phyloP scores from a whole-genome alignment of 2,113 vertebrate species.

The Rhinolophus sinicus region DNA sequence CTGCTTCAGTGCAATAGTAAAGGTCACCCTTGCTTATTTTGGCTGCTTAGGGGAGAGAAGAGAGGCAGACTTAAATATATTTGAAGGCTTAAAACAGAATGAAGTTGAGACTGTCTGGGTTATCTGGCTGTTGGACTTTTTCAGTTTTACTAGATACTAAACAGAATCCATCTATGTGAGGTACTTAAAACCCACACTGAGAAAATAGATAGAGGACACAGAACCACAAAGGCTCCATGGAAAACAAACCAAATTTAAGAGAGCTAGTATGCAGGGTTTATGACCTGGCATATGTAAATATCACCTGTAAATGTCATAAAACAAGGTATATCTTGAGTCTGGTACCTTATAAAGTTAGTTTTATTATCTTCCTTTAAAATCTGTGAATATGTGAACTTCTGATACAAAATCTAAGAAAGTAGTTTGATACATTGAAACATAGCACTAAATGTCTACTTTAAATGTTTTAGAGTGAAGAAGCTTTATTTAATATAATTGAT shows the following conservation, averaged over 20 bases:
- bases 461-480: constrained; percentile 9
- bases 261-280: neutral
- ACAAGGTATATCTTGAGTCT: neutral
- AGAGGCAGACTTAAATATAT: constrained; percentile 51
- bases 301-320: neutral
- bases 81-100: constrained; percentile 57
- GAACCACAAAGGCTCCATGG: neutral
- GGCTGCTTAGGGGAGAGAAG: constrained; percentile 37
- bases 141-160: constrained; percentile 21
- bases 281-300: constrained; percentile 5
- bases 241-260: constrained; percentile 17
- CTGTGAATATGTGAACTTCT: neutral
- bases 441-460: neutral
- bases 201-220: neutral
- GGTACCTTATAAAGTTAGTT: neutral
- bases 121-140: constrained; percentile 14
- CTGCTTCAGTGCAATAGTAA: neutral
- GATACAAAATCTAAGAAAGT: neutral
- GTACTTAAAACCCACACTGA: neutral
- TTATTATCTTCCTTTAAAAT: neutral
- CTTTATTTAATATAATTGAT: neutral
- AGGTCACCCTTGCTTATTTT: constrained; percentile 65
- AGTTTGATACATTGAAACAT: neutral
- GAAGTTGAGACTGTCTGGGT: constrained; percentile 57
- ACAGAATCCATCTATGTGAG: constrained; percentile 30